Evolutionary conservation across 2,888 invertebrate species (phyloP).

Genomic region (Kuschelorhynchus macadamiae): DNA sequence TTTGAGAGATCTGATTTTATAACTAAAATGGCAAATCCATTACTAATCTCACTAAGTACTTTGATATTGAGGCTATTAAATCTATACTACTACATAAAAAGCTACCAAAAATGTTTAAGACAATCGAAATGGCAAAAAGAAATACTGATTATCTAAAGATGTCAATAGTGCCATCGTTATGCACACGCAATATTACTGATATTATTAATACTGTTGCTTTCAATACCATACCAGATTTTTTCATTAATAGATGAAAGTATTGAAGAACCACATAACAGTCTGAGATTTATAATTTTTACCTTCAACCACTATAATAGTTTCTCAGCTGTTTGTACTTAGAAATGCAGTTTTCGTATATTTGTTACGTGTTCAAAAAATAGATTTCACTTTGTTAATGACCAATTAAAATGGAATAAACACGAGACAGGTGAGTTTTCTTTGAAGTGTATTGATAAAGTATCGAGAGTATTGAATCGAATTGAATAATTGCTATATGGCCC

Average conservation of each 20-base stretch:
- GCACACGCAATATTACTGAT: constrained; percentile 7
- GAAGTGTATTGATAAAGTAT: no score
- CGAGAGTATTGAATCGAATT: no score
- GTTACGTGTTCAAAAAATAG: constrained; percentile 15
- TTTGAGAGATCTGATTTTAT: constrained; percentile 6
- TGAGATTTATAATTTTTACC: background rate
- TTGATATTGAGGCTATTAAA: constrained; percentile 15
- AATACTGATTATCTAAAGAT: constrained; percentile 1
- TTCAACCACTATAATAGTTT: constrained; percentile 18
- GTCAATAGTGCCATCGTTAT: constrained; percentile 1
- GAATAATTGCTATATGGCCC: no score
- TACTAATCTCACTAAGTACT: constrained; percentile 3
- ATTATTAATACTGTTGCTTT: constrained; percentile 1
- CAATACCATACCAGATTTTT: constrained; percentile 15
- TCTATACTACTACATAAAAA: background rate
- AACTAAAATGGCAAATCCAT: constrained; percentile 10
- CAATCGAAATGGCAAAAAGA: background rate
- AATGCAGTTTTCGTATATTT: constrained; percentile 6
- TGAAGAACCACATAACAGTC: background rate
- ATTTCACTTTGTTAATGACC: constrained; percentile 12
- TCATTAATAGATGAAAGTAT: background rate
- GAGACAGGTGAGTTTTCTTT: constrained; percentile 5
- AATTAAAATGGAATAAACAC: background rate
- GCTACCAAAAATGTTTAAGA: constrained; percentile 12
- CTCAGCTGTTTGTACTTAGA: constrained; percentile 13